phyloP scores from a whole-genome alignment of 2,888 invertebrate genomes.

The Macrosoma leucophasiata region DNA sequence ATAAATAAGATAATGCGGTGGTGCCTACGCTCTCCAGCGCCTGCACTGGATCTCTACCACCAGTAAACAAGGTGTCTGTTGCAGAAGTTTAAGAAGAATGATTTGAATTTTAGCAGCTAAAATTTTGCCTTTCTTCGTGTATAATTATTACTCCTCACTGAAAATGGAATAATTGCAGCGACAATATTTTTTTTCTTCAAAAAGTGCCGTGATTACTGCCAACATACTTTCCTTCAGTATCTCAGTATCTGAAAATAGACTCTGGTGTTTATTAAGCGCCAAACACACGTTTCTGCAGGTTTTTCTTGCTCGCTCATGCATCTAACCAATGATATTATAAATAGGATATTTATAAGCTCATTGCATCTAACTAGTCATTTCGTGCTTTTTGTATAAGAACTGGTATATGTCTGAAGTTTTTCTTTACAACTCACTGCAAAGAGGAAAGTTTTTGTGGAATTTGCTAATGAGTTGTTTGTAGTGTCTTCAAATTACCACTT shows the following conservation, averaged over 20 bases:
- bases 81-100: constrained; percentile 19
- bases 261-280: constrained; percentile 26
- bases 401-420: constrained; percentile 17
- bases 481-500: constrained; percentile 19
- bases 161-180: constrained; percentile 23
- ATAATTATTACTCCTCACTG: constrained; percentile 27
- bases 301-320: constrained; percentile 24
- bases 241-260: constrained; percentile 24
- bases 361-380: constrained; percentile 18
- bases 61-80: constrained; percentile 26
- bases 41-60: too few species aligned
- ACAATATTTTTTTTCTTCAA: constrained; percentile 7
- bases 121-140: constrained; percentile 31
- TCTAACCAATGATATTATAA: too few species aligned
- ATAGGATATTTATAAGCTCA: too few species aligned
- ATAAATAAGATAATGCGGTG: too few species aligned
- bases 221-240: constrained; percentile 18
- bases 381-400: constrained; percentile 18
- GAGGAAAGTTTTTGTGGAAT: constrained; percentile 23
- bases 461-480: constrained; percentile 20
- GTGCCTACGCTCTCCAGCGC: too few species aligned
- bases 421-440: constrained; percentile 19
- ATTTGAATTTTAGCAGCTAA: constrained; percentile 27
- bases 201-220: constrained; percentile 9
- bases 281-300: constrained; percentile 23